These are phyloP conservation scores for Paramormyrops kingsleyae DNA, from an alignment of 2,113 vertebrate genomes.

Conservation along the genomic window DNA sequence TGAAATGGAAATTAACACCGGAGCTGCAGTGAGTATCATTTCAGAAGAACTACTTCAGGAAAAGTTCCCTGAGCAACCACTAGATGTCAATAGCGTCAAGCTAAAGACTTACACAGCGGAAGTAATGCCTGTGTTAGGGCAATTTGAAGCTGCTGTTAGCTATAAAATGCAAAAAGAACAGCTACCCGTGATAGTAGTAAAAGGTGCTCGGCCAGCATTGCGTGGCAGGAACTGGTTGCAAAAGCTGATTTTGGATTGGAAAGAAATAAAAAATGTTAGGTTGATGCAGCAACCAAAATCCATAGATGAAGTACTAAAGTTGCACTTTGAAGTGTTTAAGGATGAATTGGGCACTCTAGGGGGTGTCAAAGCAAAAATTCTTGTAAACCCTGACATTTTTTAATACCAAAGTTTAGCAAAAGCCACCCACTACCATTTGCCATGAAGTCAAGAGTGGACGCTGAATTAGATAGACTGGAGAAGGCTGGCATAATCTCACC, in stretches of 20 bases:
- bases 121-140: not conserved
- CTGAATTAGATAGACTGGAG: not conserved
- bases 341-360: too few species aligned
- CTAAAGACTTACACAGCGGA: not conserved
- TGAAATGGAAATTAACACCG: not conserved
- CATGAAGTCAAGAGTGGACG: constrained; percentile 12
- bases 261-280: not conserved
- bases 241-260: not conserved
- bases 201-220: not conserved
- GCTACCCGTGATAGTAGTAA: not conserved
- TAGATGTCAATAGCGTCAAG: not conserved
- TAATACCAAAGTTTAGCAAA: constrained; percentile 1
- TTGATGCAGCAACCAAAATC: not conserved
- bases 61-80: not conserved
- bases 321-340: not conserved
- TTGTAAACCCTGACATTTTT: not conserved
- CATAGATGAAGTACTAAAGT: not conserved
- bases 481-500: not conserved
- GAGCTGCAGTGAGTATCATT: not conserved
- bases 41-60: not conserved
- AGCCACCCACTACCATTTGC: constrained; percentile 19
- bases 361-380: too few species aligned
- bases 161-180: not conserved
- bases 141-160: not conserved
- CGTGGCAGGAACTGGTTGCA: not conserved